Conservation (phyloP, 1,140 invertebrate species). For the Pseudomyrmex cubaensis region DNA sequence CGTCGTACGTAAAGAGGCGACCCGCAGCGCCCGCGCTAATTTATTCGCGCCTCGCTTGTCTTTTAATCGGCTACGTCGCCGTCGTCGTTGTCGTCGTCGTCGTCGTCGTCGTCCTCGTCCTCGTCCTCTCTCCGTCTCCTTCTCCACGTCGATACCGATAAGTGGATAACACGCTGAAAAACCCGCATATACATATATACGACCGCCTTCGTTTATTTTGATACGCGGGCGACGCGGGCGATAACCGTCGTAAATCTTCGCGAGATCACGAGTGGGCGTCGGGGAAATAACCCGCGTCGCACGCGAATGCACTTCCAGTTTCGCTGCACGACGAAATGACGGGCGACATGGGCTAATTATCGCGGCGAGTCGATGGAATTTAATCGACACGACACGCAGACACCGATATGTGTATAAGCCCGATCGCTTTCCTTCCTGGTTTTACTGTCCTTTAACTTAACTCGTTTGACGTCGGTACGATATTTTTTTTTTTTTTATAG, state of each 20-base stretch:
- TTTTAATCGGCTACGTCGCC: slow-evolving; percentile 46
- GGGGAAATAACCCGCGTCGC: not conserved
- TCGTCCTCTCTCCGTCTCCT: too few species aligned
- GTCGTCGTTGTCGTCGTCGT: not conserved
- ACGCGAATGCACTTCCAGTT: slow-evolving; percentile 34
- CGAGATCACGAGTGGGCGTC: slow-evolving; percentile 31
- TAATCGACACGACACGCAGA: slow-evolving; percentile 22
- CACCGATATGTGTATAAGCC: too few species aligned
- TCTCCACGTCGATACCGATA: slow-evolving; percentile 33
- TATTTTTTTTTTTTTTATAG: not conserved
- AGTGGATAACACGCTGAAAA: slow-evolving; percentile 51
- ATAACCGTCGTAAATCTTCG: slow-evolving; percentile 47
- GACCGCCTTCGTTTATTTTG: slow-evolving; percentile 37
- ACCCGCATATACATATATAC: not conserved
- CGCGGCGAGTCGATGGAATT: slow-evolving; percentile 9
- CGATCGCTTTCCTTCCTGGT: too few species aligned
- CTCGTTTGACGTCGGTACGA: too few species aligned
- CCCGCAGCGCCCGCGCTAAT: slow-evolving; percentile 46
- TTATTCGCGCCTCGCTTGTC: slow-evolving; percentile 49
- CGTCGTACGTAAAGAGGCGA: slow-evolving; percentile 44
- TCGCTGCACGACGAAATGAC: not conserved
- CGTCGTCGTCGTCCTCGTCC: too few species aligned
- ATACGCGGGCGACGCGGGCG: slow-evolving; percentile 1
- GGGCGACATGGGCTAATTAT: slow-evolving; percentile 27
- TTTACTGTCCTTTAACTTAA: too few species aligned